phyloP scores from a whole-genome alignment of 2,888 invertebrate species.

The Junonia oenone region DNA sequence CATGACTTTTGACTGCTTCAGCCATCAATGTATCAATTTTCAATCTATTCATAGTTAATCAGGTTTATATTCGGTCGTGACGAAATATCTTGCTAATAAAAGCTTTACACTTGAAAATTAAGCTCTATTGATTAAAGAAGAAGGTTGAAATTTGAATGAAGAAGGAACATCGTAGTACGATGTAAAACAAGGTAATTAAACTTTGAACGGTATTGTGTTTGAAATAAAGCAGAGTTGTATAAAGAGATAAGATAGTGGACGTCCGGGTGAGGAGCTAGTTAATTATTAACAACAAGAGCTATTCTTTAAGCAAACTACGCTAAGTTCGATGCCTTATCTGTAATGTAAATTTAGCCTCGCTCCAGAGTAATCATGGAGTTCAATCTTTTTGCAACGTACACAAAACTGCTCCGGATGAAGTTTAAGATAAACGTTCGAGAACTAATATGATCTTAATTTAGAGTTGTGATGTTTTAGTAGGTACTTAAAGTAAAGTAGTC shows the following conservation, averaged over 20 bases:
- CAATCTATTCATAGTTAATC: not conserved
- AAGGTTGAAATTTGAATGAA: not conserved
- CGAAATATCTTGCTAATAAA: not conserved
- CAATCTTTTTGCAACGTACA: not conserved
- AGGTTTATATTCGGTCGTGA: not conserved
- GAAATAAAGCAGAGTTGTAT: conserved; percentile 10
- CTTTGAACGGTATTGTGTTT: conserved; percentile 11
- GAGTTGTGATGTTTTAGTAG: too few relatives aligned
- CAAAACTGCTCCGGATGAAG: not conserved
- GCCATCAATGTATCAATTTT: not conserved
- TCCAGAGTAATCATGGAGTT: not conserved
- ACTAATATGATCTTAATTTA: not conserved
- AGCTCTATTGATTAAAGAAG: not conserved
- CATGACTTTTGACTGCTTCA: not conserved
- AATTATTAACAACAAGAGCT: conserved; percentile 13
- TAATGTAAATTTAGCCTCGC: not conserved
- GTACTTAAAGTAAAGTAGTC: too few relatives aligned
- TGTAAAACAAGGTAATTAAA: conserved; percentile 15
- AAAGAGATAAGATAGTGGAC: conserved; percentile 13
- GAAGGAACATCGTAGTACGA: not conserved
- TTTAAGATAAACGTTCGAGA: not conserved
- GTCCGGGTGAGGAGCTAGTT: conserved; percentile 12
- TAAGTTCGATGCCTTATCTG: conserved; percentile 1
- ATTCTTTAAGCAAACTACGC: not conserved
- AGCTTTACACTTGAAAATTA: not conserved